Conservation (phyloP, 2,797 vertebrate species). For the Denticeps clupeoides region DNA sequence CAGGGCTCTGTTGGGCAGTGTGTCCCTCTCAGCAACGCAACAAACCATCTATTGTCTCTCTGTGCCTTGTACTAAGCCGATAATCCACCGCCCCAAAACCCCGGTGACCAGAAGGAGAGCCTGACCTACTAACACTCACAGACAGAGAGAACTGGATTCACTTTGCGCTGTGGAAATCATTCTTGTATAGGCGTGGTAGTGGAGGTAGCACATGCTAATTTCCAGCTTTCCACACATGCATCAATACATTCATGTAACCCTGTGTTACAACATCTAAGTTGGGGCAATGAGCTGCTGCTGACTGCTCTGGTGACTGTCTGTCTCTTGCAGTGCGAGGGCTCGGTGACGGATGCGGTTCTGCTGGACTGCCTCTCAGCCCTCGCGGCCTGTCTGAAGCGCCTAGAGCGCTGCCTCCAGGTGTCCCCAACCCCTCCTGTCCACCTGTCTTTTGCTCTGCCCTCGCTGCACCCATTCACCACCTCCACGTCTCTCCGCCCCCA, state of each 20-base stretch:
- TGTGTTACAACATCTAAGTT: no score
- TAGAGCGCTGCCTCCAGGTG: conserved; percentile 55
- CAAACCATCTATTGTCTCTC: conserved; percentile 9
- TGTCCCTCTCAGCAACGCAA: conserved; percentile 25
- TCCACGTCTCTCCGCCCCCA: no score
- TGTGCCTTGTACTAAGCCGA: conserved; percentile 20
- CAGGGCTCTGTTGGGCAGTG: conserved; percentile 34
- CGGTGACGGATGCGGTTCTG: conserved; percentile 44
- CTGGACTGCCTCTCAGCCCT: conserved; percentile 48
- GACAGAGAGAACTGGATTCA: background rate
- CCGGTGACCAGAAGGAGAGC: background rate
- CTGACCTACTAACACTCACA: conserved; percentile 14
- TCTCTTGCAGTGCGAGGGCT: conserved; percentile 48
- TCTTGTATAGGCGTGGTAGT: no score
- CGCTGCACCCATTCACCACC: no score
- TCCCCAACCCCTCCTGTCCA: no score
- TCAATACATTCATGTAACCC: no score
- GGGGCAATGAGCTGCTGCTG: conserved; percentile 26
- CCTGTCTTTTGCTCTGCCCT: no score
- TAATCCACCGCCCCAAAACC: background rate
- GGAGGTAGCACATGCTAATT: no score
- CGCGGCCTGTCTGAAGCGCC: conserved; percentile 49
- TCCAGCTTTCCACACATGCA: no score
- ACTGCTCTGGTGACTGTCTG: conserved; percentile 33
- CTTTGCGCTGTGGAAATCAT: no score